phyloP scores from a whole-genome alignment of 2,888 invertebrate genomes.

The Hydrotaea cyrtoneurina region DNA sequence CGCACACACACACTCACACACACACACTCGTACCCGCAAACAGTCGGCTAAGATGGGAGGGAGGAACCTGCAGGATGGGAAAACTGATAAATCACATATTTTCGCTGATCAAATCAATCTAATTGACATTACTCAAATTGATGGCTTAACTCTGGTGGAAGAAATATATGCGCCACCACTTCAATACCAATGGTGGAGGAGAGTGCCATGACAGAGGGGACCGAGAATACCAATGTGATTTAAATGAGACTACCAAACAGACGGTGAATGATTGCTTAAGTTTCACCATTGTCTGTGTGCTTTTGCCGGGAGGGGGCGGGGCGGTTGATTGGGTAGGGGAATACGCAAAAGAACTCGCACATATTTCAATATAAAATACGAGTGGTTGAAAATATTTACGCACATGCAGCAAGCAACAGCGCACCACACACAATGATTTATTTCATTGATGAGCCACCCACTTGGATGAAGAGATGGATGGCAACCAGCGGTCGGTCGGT shows the following conservation, averaged over 20 bases:
- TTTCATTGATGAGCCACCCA: constrained; percentile 68
- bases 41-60: neutral
- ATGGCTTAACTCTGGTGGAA: constrained; percentile 74
- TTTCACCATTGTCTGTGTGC: constrained; percentile 50
- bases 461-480: constrained; percentile 16
- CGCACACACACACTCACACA: neutral
- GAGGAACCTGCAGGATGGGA: constrained; percentile 39
- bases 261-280: constrained; percentile 66
- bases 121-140: constrained; percentile 81
- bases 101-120: constrained; percentile 81
- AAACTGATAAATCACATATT: constrained; percentile 80
- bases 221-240: constrained; percentile 61
- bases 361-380: constrained; percentile 68
- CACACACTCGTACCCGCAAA: no score
- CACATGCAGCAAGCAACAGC: constrained; percentile 52
- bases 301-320: neutral
- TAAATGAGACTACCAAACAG: constrained; percentile 67
- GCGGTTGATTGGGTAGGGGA: neutral
- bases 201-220: neutral
- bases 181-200: neutral
- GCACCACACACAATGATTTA: constrained; percentile 61
- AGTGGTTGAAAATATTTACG: constrained; percentile 65
- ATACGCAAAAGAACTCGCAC: constrained; percentile 53
- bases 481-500: constrained; percentile 32
- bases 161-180: constrained; percentile 64